Evolutionary conservation across 2,113 vertebrate genomes (phyloP).

Genomic region (Hydrochoerus hydrochaeris): DNA sequence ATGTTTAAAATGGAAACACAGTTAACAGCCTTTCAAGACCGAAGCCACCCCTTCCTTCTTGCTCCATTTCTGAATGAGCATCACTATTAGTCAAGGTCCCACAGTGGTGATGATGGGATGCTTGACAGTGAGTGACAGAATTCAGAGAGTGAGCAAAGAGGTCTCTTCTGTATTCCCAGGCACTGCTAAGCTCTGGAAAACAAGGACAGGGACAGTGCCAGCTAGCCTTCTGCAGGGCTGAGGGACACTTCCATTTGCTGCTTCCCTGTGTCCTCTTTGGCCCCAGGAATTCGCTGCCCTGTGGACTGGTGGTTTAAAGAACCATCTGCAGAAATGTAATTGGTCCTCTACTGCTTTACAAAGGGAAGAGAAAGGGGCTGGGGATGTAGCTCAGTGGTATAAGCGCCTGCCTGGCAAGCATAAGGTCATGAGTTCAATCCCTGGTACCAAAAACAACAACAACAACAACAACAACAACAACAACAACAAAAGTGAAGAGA

Average conservation of each 20-base stretch:
- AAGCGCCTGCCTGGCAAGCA: too few relatives aligned
- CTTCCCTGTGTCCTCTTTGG: slow-evolving; percentile 34
- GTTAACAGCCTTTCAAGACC: slow-evolving; percentile 38
- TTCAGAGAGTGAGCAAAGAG: slow-evolving; percentile 21
- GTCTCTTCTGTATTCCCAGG: slow-evolving; percentile 57
- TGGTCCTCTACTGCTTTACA: neutral
- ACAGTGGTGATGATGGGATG: slow-evolving; percentile 7
- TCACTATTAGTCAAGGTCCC: slow-evolving; percentile 7
- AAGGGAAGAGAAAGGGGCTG: neutral
- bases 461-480: too few relatives aligned
- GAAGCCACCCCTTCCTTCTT: neutral
- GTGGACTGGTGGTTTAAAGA: neutral
- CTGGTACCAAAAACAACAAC: too few relatives aligned
- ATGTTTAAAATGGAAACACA: slow-evolving; percentile 76
- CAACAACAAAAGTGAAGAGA: neutral
- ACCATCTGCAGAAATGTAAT: neutral
- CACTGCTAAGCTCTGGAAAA: slow-evolving; percentile 57
- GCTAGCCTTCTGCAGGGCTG: slow-evolving; percentile 62
- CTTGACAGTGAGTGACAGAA: neutral
- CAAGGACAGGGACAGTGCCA: slow-evolving; percentile 60
- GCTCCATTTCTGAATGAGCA: slow-evolving; percentile 52
- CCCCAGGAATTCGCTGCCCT: neutral
- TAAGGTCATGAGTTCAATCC: too few relatives aligned
- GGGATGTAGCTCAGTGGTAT: too few relatives aligned
- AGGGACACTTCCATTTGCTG: slow-evolving; percentile 40